Evolutionary conservation across 2,113 vertebrate genomes (phyloP).

Genomic region (Murina feae): DNA sequence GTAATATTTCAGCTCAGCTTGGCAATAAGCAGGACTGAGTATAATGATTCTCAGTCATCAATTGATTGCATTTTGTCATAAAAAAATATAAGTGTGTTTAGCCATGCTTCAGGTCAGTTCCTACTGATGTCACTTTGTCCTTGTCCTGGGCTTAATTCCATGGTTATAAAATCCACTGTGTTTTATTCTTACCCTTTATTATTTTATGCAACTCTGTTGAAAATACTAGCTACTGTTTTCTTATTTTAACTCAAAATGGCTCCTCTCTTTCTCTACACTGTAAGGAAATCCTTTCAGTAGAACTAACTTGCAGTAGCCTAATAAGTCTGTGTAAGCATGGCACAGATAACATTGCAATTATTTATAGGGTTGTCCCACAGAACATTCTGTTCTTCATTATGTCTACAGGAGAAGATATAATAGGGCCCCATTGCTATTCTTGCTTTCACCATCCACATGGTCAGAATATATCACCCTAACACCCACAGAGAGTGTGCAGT

Average conservation of each 20-base stretch:
- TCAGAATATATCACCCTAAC: neutral
- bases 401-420: neutral
- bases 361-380: neutral
- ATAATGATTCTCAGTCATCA: neutral
- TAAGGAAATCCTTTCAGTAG: constrained; percentile 47
- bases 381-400: neutral
- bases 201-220: constrained; percentile 23
- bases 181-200: constrained; percentile 55
- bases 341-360: neutral
- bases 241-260: constrained; percentile 39
- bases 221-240: constrained; percentile 42
- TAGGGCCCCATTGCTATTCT: neutral
- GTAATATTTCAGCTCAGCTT: constrained; percentile 58
- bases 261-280: constrained; percentile 4
- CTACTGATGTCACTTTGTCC: neutral
- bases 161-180: neutral
- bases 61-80: constrained; percentile 26
- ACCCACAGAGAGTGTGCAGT: neutral
- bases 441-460: neutral
- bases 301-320: constrained; percentile 15
- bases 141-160: neutral
- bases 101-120: neutral
- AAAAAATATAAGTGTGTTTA: constrained; percentile 35
- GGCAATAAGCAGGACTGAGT: constrained; percentile 36
- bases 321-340: neutral